Conservation (phyloP, 1,140 invertebrate genomes). For the Lepidurus apus region DNA sequence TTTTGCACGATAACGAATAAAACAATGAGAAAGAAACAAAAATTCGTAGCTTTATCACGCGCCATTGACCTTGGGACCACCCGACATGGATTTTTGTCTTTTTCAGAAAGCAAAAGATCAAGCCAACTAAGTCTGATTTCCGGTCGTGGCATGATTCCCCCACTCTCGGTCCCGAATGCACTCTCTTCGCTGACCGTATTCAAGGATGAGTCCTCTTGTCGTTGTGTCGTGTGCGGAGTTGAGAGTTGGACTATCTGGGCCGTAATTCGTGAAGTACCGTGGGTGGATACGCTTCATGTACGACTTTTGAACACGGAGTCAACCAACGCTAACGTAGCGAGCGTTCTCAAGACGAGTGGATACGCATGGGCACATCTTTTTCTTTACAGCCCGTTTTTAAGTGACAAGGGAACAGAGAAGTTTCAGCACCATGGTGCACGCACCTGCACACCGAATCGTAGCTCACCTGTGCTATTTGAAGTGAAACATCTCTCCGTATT, state of each 20-base stretch:
- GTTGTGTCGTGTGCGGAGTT: not conserved
- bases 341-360: not conserved
- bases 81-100: not conserved
- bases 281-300: not conserved
- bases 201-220: constrained; percentile 13
- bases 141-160: not conserved
- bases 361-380: not conserved
- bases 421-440: too few species aligned
- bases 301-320: not conserved
- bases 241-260: not conserved
- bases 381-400: not conserved
- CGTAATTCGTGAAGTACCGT: not conserved
- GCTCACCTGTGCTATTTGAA: too few species aligned
- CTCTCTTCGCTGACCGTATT: not conserved
- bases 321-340: not conserved
- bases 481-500: not conserved
- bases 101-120: not conserved
- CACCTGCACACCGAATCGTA: too few species aligned
- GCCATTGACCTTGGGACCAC: constrained; percentile 1
- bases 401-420: not conserved
- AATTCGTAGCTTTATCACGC: not conserved
- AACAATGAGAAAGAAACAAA: not conserved
- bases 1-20: not conserved
- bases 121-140: not conserved
- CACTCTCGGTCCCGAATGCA: not conserved